Conservation (phyloP, 1,140 invertebrate genomes). For the Hormaphis cornu region DNA sequence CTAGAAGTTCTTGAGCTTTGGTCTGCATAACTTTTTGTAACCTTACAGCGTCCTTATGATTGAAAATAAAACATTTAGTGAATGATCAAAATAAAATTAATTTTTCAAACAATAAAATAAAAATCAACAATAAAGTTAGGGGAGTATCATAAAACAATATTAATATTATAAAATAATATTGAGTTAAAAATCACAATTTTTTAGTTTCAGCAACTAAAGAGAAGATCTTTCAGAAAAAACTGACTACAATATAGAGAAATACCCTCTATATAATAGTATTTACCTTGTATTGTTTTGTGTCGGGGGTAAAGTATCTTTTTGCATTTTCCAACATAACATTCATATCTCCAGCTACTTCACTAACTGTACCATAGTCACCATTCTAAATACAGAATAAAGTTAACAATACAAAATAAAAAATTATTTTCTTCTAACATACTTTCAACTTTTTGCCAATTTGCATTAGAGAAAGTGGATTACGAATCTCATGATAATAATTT, state of each 20-base stretch:
- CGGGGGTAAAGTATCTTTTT: slow-evolving; percentile 83
- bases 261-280: too few species aligned
- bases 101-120: background rate
- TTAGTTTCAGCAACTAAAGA: too few species aligned
- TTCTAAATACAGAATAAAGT: slow-evolving; percentile 45
- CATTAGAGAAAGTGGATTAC: slow-evolving; percentile 85
- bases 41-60: slow-evolving; percentile 60
- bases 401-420: background rate
- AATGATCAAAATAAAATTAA: background rate
- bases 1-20: slow-evolving; percentile 72
- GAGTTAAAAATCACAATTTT: too few species aligned
- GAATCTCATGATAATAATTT: slow-evolving; percentile 96
- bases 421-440: slow-evolving; percentile 42
- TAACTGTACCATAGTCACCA: slow-evolving; percentile 74
- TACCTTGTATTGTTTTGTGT: slow-evolving; percentile 78
- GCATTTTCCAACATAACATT: slow-evolving; percentile 99
- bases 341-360: slow-evolving; percentile 86
- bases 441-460: slow-evolving; percentile 88
- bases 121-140: background rate
- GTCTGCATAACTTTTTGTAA: slow-evolving; percentile 75
- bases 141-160: too few species aligned
- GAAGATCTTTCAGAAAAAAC: too few species aligned
- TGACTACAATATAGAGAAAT: too few species aligned
- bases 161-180: too few species aligned
- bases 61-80: slow-evolving; percentile 1